Percentiles rank a stretch among this genome's conserved stretches.
phyloP scores from a whole-genome alignment of 2,113 vertebrate genomes.

The Oncorhynchus clarkii region DNA sequence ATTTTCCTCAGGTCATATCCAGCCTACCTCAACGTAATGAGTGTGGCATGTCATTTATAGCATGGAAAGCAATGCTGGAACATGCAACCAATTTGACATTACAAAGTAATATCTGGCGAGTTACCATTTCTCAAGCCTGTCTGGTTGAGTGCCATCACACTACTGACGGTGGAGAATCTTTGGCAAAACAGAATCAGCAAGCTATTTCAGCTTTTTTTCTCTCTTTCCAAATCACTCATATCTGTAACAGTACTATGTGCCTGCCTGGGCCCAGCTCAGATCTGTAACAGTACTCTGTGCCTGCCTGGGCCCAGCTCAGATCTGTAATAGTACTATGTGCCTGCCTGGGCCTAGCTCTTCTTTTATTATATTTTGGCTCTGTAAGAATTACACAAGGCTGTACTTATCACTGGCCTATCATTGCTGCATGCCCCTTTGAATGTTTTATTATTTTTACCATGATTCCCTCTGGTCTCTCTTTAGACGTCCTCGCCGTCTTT shows the following conservation, averaged over 20 bases:
- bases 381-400: background rate
- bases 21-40: background rate
- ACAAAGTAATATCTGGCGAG: background rate
- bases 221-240: conserved; percentile 4
- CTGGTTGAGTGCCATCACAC: conserved; percentile 1
- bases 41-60: background rate
- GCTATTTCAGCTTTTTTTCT: conserved; percentile 8
- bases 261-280: background rate
- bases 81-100: background rate
- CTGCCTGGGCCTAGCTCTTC: background rate
- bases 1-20: background rate
- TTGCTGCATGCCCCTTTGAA: background rate
- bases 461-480: background rate
- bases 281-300: background rate
- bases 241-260: background rate
- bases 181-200: background rate
- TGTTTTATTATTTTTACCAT: background rate
- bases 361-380: background rate
- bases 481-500: background rate
- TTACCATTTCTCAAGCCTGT: background rate
- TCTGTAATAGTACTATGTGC: background rate
- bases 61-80: background rate
- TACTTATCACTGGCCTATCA: background rate
- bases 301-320: background rate
- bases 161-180: conserved; percentile 9